Evolutionary conservation across 2,888 invertebrate species (phyloP), one percentile per base, ranked within the genome.

Genomic region (Thera obeliscata): DNA sequence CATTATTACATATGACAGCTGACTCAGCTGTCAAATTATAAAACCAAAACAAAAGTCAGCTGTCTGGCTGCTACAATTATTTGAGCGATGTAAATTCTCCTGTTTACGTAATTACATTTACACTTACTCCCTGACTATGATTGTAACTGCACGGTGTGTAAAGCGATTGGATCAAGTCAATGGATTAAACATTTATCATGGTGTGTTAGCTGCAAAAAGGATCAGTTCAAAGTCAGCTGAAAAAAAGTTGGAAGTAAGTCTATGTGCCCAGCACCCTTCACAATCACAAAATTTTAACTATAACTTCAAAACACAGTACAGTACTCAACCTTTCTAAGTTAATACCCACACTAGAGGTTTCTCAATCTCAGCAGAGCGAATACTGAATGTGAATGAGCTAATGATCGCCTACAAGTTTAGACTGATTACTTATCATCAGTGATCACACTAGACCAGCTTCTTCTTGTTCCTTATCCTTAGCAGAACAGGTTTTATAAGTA

Each of bases 171-270:
- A 70, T 7, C 74, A 63, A 50, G 43, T 59, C 35, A 46, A 52
- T 67, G 56, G 33, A 4, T 56, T 55, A 56, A 66, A 66, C 50
- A 69, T 56, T 50, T 68, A 65, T 61, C 69, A 67, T 48, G 57
- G 55, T 46, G 41, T 70, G 38, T n/a, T 73, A 61, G 35, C 67
- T 56, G 38, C 62, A 2, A 78, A 77, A 74, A 69, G 66, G 58
- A 66, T 82, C 57, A 72, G 71, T 52, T 72, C 81, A 2, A 80
- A 78, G 60, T 73, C 78, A 6, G 58, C 70, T 5, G 77, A 81
- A 12, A 81, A 73, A 64, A 78, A 78, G 58, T 77, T 88, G 35
- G 78, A 84, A 68, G 88, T 87, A 77, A 79, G 82, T 75, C 54
- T 9, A 46, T 8, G 9, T 9, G 9, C 22, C 22, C 7, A 46